phyloP scores from a whole-genome alignment of 2,888 invertebrate species.

The Pseudococcus viburni region DNA sequence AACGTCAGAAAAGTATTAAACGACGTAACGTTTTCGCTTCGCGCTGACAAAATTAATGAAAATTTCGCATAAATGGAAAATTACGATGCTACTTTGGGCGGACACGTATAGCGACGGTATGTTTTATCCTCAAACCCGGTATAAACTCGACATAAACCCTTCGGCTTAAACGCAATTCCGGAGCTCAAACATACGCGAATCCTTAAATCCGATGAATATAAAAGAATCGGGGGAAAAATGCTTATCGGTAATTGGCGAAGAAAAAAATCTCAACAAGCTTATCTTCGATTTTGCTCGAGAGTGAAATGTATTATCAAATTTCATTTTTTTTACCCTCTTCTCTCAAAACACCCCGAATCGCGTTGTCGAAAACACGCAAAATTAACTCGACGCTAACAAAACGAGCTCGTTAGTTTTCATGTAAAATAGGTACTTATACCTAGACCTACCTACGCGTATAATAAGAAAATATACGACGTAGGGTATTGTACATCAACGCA shows the following conservation, averaged over 20 bases:
- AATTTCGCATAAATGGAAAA: conserved; percentile 39
- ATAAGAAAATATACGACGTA: neutral
- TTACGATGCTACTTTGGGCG: conserved; percentile 25
- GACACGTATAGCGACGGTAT: neutral
- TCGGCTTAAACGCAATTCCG: neutral
- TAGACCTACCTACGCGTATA: neutral
- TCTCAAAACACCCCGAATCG: neutral
- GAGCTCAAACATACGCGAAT: neutral
- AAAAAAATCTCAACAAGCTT: neutral
- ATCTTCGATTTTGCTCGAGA: neutral
- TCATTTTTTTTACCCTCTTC: neutral
- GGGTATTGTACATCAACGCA: neutral
- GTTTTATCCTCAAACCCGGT: conserved; percentile 21
- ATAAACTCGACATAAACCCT: conserved; percentile 12
- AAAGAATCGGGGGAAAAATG: neutral
- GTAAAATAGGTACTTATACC: neutral
- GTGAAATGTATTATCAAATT: neutral
- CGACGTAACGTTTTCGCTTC: conserved; percentile 17
- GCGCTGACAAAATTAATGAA: conserved; percentile 35
- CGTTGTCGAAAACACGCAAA: neutral
- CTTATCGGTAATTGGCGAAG: conserved; percentile 19
- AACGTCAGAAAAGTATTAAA: conserved; percentile 47
- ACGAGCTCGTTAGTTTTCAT: conserved; percentile 23
- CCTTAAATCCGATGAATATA: neutral
- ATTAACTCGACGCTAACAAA: neutral